phyloP scores from a whole-genome alignment of 2,888 invertebrate genomes.

The Allacma fusca region DNA sequence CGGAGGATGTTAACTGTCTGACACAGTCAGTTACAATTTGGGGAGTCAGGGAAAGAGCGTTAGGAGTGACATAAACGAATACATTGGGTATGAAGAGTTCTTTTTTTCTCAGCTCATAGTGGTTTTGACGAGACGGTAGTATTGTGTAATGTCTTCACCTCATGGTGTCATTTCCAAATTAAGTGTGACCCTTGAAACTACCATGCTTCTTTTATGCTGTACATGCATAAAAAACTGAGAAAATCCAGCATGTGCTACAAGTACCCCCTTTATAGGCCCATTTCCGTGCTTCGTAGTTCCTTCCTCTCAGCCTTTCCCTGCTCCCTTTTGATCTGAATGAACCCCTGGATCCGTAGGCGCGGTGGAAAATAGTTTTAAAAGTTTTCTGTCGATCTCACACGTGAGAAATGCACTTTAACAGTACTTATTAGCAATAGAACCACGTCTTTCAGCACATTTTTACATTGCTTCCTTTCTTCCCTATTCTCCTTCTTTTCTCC shows the following conservation, averaged over 20 bases:
- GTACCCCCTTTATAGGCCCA: not conserved
- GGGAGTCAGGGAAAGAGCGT: not conserved
- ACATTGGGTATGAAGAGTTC: not conserved
- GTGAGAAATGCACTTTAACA: conserved; percentile 44
- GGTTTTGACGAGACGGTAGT: too few species aligned
- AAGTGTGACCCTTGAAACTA: not conserved
- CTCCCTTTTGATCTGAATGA: not conserved
- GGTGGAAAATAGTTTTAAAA: conserved; percentile 25
- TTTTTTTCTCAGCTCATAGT: too few species aligned
- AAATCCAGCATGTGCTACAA: not conserved
- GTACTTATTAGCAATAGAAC: conserved; percentile 58
- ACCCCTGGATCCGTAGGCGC: not conserved
- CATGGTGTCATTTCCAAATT: not conserved
- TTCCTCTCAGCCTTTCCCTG: too few species aligned
- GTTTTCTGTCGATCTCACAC: conserved; percentile 31
- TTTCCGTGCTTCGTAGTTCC: too few species aligned
- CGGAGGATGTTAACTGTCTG: not conserved
- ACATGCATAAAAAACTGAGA: not conserved
- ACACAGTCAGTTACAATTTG: not conserved
- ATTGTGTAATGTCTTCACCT: not conserved
- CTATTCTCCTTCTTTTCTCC: not conserved
- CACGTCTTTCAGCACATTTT: conserved; percentile 56
- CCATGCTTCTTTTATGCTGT: not conserved
- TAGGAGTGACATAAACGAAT: not conserved
- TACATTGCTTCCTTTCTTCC: conserved; percentile 49